Evolutionary conservation across 37 sponge, comb jelly and placozoan genomes (phyloP), one percentile per base, ranked within the genome.

Genomic region (Halisarca cf. caerulea): DNA sequence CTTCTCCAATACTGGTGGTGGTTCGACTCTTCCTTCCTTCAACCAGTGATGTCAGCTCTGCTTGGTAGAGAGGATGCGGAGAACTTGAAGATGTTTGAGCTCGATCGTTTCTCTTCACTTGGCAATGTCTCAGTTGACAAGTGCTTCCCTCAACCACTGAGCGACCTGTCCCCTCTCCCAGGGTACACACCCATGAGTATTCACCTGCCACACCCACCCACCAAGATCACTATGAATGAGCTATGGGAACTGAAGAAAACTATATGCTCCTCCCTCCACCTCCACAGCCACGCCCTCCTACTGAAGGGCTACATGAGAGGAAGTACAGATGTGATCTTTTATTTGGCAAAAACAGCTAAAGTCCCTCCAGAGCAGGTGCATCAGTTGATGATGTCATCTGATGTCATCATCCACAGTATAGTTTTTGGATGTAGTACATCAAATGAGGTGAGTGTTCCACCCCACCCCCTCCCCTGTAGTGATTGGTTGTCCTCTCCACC

Each of bases 281-380:
- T 74, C 43, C 77, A 40, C 21, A 23, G 23, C 77, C 42, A 74
- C 45, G 42, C 77, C 43, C 42, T 74, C 43, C 77, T 74, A 17
- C 77, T 74, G 25, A 74, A 43, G 77, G 77, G 77, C 77, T 74
- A 74, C 77, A 40, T 44, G 77, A 25, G 18, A 21, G 77, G 77
- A 43, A 74, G 77, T 40, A 43, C 45, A 25, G 42, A 20, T n/a
- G 44, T 43, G n/a, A 24, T 74, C 45, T 74, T 74, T 44, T 40
- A 47, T 11, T 47, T 47, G 51, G 51, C 51, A 47, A 14, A 6
- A 47, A 14, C 51, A 14, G 51, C 51, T 47, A 11, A 6, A 14
- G 51, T 47, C 51, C 6, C 51, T 47, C 11, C 51, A 47, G 11
- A 47, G 51, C 9, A 47, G 51, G 51, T 11, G 9, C 11, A 6